Evolutionary conservation across 2,888 invertebrate species (phyloP).

Genomic region (Cloeon dipterum): DNA sequence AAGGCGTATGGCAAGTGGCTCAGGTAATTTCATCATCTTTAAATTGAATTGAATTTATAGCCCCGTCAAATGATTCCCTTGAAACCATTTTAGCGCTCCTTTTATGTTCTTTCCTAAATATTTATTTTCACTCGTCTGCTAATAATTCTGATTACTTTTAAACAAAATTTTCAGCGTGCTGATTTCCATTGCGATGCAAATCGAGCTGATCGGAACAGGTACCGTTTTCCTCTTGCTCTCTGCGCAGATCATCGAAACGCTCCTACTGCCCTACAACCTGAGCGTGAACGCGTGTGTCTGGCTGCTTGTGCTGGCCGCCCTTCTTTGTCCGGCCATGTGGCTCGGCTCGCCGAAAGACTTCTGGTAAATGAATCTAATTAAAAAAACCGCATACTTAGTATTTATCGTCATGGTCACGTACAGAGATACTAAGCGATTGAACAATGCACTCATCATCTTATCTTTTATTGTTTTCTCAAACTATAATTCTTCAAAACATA

Average conservation of each 20-base stretch:
- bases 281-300: conserved; percentile 33
- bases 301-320: conserved; percentile 33
- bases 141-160: no score
- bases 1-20: conserved; percentile 32
- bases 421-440: neutral
- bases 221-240: conserved; percentile 41
- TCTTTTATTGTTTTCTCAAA: conserved; percentile 1
- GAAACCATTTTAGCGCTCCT: no score
- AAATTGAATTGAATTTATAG: no score
- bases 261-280: conserved; percentile 24
- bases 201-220: conserved; percentile 39
- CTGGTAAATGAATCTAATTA: conserved; percentile 35
- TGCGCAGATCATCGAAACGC: conserved; percentile 34
- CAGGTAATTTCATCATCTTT: conserved; percentile 24
- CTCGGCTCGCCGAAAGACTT: conserved; percentile 48
- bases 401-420: neutral
- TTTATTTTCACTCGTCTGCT: no score
- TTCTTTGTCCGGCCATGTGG: conserved; percentile 36
- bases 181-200: conserved; percentile 34
- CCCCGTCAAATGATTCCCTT: no score
- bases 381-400: no score
- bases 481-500: no score
- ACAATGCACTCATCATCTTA: conserved; percentile 1
- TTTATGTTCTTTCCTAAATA: neutral
- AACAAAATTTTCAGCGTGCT: no score